Evolutionary conservation across 2,797 vertebrate genomes (phyloP).

Genomic region (Sitta carolinensis): DNA sequence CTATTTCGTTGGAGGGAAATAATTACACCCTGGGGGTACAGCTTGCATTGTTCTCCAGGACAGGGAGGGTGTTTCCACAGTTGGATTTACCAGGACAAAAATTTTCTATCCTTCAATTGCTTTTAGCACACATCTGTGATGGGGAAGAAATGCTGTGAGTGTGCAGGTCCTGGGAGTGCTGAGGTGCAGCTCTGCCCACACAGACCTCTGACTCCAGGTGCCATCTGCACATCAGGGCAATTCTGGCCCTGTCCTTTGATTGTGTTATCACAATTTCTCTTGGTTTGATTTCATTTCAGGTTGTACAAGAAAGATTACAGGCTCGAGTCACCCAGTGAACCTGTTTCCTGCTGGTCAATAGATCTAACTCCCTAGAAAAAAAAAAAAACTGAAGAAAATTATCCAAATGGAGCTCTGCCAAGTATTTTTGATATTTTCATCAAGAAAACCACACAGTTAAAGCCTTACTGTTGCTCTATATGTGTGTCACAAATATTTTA

Average conservation of each 20-base stretch:
- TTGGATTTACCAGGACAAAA: background rate
- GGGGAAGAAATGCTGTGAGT: background rate
- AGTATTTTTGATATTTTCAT: background rate
- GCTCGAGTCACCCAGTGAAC: background rate
- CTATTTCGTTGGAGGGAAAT: background rate
- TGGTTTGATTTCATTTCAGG: slow-evolving; percentile 42
- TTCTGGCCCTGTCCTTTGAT: background rate
- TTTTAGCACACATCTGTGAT: background rate
- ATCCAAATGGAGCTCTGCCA: background rate
- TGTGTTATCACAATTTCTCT: background rate
- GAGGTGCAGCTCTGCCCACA: background rate
- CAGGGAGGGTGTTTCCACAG: background rate
- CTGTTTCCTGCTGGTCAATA: slow-evolving; percentile 39
- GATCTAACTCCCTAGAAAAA: background rate
- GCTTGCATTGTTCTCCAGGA: background rate
- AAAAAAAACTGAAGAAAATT: background rate
- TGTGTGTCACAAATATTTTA: background rate
- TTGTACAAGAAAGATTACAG: slow-evolving; percentile 42
- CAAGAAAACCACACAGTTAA: background rate
- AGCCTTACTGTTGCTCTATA: background rate
- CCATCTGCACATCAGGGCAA: background rate
- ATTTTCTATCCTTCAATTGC: background rate
- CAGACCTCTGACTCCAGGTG: background rate
- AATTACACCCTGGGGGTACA: background rate
- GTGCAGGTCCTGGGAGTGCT: background rate